Base-by-base conservation (phyloP, 2,113 vertebrate genomes). In the Ammospiza nelsoni region DNA sequence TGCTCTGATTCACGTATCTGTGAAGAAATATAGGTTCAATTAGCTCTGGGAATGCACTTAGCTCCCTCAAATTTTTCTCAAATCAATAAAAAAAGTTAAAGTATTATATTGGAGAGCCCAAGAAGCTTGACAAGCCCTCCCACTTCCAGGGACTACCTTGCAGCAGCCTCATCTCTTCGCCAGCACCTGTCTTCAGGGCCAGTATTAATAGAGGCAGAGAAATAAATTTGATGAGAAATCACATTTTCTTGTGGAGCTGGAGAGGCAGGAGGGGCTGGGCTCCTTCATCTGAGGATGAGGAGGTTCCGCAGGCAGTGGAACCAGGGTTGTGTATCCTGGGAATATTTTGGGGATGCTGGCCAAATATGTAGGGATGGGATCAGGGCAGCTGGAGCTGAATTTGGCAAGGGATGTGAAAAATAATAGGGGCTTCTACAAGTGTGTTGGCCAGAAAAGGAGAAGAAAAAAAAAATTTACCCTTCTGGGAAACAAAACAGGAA, bases 11-110 rank as follows among this genome's bases (percentile, higher is more conserved):
- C 95, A 94, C 33, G 13, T 72, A 90, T 89, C 91, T 49, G 51
- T 48, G 74, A 78, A 94, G 92, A 97, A 94, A 95, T 79, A 94
- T 24, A 65, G 84, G 65, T 92, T 92, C 80, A 84, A 15, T 95
- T 96, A 94, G 61, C 73, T 78, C 69, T 31, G 58, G 66, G 69
- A 94, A 87, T 43, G 77, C 89, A 87, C 65, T 95, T 78, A 63
- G 78, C 86, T 82, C 44, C 76, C 84, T 87, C 84, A 65, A 67
- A 15, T 90, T 83, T 93, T 89, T 87, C 80, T 84, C 44, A 24
- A 87, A 96, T 94, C 80, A 48, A 95, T 94, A 90, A 74, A 84
- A 86, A 89, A 87, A 71, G 37, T 84, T 63, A 37, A 75, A 9
- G 1, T 14, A 6, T 43, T 55, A 12, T 59, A 84, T 75, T 61